Percentiles rank a stretch among this genome's conserved stretches.
phyloP scores from a whole-genome alignment of 2,888 invertebrate genomes.

The Melinopterus prodromus region DNA sequence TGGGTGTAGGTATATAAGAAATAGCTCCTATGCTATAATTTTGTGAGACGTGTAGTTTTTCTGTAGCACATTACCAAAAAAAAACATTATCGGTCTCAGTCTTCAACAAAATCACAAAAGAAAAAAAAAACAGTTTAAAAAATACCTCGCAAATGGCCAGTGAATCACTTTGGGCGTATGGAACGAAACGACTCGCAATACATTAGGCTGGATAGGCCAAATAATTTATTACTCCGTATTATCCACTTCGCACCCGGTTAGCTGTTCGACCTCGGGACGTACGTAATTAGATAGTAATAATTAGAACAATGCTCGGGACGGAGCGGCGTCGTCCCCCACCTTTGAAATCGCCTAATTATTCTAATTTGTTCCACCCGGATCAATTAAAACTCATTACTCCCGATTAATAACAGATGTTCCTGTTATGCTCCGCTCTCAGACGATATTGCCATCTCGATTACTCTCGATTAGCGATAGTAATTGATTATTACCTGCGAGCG shows the following conservation, averaged over 20 bases:
- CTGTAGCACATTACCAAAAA: too few relatives aligned
- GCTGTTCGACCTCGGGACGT: not conserved
- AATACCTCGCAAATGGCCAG: too few relatives aligned
- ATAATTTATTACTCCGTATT: not conserved
- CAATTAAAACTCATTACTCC: not conserved
- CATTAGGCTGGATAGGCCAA: not conserved
- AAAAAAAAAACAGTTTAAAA: too few relatives aligned
- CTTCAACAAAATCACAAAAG: too few relatives aligned
- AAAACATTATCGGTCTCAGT: too few relatives aligned
- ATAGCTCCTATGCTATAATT: too few relatives aligned
- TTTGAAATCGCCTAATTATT: not conserved
- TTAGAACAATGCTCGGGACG: not conserved
- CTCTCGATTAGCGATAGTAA: not conserved
- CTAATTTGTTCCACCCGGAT: not conserved
- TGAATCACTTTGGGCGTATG: not conserved
- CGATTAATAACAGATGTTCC: constrained; percentile 4
- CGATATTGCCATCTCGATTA: not conserved
- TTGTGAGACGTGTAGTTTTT: too few relatives aligned
- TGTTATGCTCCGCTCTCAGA: not conserved
- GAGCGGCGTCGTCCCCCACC: not conserved
- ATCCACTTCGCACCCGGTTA: not conserved
- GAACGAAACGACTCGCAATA: not conserved
- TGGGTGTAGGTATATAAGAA: too few relatives aligned
- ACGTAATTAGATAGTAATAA: not conserved
- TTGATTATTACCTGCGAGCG: not conserved